Conservation (phyloP, 2,888 invertebrate genomes). For the Chorisops tibialis region DNA sequence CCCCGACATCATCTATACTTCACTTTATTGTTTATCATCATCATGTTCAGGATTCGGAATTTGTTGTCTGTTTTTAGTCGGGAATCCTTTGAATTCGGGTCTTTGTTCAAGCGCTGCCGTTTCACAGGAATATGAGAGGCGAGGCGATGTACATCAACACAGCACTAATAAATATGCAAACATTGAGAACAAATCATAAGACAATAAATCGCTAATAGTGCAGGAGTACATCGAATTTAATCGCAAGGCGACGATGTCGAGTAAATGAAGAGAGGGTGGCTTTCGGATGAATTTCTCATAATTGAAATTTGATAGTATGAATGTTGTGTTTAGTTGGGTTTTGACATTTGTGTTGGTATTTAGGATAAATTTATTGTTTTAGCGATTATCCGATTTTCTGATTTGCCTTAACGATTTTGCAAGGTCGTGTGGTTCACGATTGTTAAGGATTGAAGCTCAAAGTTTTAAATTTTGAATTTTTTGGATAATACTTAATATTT, state of each 20-base stretch:
- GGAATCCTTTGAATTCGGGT: neutral
- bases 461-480: too few relatives aligned
- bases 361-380: too few relatives aligned
- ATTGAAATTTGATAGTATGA: constrained; percentile 13
- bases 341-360: too few relatives aligned
- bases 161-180: constrained; percentile 20
- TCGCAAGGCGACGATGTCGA: constrained; percentile 4
- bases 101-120: neutral
- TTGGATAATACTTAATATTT: too few relatives aligned
- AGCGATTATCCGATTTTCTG: too few relatives aligned
- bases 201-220: constrained; percentile 18
- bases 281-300: neutral
- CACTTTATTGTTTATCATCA: constrained; percentile 7
- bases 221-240: constrained; percentile 6
- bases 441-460: too few relatives aligned
- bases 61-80: constrained; percentile 2
- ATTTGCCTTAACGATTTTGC: too few relatives aligned
- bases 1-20: constrained; percentile 2
- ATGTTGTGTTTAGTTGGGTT: neutral
- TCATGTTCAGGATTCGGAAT: neutral
- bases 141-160: constrained; percentile 6
- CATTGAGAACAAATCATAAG: constrained; percentile 21
- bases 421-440: too few relatives aligned
- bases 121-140: constrained; percentile 13
- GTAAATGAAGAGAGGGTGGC: constrained; percentile 6